phyloP scores from a whole-genome alignment of 1,140 invertebrate genomes.

The Drosophila watanabei region DNA sequence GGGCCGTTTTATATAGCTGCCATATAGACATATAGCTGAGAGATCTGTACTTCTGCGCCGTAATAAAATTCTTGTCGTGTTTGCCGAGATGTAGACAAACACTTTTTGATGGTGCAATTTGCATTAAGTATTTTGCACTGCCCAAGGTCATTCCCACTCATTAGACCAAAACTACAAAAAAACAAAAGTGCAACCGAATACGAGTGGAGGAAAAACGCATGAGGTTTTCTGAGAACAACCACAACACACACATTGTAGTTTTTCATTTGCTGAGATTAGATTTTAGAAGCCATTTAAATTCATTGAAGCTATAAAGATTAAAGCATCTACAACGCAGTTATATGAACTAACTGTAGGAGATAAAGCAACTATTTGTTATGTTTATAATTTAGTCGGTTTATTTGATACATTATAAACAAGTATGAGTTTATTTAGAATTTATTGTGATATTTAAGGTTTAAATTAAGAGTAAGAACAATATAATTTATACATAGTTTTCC shows the following conservation, averaged over 20 bases:
- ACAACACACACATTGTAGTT: background rate
- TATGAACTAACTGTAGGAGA: background rate
- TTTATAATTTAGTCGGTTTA: no score
- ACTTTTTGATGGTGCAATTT: slow-evolving; percentile 54
- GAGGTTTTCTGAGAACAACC: slow-evolving; percentile 1
- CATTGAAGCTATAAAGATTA: slow-evolving; percentile 6
- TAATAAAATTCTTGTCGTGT: slow-evolving; percentile 41
- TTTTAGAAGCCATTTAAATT: slow-evolving; percentile 2
- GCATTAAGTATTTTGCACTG: slow-evolving; percentile 35
- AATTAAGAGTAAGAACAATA: background rate
- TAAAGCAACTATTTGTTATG: background rate
- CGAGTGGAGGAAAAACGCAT: background rate
- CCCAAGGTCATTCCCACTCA: slow-evolving; percentile 28
- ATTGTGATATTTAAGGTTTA: background rate
- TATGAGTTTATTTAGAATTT: background rate
- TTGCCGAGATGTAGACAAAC: slow-evolving; percentile 53
- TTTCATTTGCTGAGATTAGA: background rate
- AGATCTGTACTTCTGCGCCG: slow-evolving; percentile 43
- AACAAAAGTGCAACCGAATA: slow-evolving; percentile 21
- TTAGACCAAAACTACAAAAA: slow-evolving; percentile 8
- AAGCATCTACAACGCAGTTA: background rate
- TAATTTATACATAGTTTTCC: background rate
- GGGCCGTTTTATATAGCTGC: slow-evolving; percentile 41
- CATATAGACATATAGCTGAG: slow-evolving; percentile 60
- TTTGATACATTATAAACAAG: no score